Evolutionary conservation across 2,113 vertebrate species (phyloP).

Genomic region (Cottus gobio): DNA sequence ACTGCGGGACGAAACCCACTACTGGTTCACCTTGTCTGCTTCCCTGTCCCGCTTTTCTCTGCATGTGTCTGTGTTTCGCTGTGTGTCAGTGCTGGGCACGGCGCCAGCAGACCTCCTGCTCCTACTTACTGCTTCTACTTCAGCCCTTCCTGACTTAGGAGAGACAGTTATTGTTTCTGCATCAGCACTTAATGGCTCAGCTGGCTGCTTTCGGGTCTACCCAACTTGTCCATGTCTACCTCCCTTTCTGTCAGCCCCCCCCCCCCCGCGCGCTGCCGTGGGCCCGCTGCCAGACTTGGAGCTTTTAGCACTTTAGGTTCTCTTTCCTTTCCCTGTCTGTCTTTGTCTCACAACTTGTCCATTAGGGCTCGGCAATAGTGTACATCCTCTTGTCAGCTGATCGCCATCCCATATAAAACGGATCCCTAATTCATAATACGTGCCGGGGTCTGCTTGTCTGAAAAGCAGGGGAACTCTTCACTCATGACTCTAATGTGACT

Average conservation of each 20-base stretch:
- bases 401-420: slow-evolving; percentile 17
- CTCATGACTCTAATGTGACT: slow-evolving; percentile 6
- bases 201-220: slow-evolving; percentile 72
- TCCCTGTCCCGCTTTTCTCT: slow-evolving; percentile 53
- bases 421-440: neutral
- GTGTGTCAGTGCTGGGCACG: slow-evolving; percentile 66
- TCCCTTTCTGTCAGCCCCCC: slow-evolving; percentile 66
- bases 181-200: slow-evolving; percentile 79
- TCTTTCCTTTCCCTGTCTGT: slow-evolving; percentile 30
- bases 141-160: slow-evolving; percentile 70
- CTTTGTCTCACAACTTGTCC: slow-evolving; percentile 34
- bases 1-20: slow-evolving; percentile 49
- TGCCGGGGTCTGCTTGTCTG: neutral
- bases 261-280: slow-evolving; percentile 29
- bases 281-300: slow-evolving; percentile 55
- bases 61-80: slow-evolving; percentile 66
- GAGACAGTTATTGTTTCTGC: slow-evolving; percentile 80
- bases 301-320: slow-evolving; percentile 44
- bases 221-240: slow-evolving; percentile 70
- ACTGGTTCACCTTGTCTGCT: slow-evolving; percentile 63
- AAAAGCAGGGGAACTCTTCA: neutral
- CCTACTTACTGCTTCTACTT: slow-evolving; percentile 75
- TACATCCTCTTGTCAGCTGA: slow-evolving; percentile 18
- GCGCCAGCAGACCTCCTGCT: slow-evolving; percentile 72
- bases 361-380: slow-evolving; percentile 18